Evolutionary conservation across 2,797 vertebrate species (phyloP).

Genomic region (Sphaeramia orbicularis): DNA sequence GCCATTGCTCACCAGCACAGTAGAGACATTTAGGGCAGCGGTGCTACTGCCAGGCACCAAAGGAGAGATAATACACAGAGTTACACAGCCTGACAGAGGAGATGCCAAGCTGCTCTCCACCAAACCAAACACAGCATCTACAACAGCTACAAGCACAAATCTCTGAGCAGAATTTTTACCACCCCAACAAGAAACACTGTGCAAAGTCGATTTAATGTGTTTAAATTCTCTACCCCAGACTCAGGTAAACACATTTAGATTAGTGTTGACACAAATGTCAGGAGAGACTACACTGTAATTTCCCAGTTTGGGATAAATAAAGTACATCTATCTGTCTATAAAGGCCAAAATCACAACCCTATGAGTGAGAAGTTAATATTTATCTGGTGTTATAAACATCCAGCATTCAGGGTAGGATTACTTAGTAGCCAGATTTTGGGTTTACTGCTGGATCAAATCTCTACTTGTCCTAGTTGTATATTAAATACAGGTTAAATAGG

Average conservation of each 20-base stretch:
- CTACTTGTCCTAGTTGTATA: neutral
- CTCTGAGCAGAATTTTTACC: too few relatives aligned
- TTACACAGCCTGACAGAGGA: neutral
- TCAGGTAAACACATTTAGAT: too few relatives aligned
- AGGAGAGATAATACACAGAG: slow-evolving; percentile 33
- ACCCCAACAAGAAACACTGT: too few relatives aligned
- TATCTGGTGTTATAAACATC: neutral
- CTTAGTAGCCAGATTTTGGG: slow-evolving; percentile 3
- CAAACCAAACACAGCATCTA: neutral
- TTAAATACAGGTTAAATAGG: too few relatives aligned
- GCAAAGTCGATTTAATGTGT: too few relatives aligned
- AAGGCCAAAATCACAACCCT: neutral
- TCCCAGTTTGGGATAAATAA: too few relatives aligned
- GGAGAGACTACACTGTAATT: too few relatives aligned
- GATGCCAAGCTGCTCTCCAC: neutral
- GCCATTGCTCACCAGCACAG: slow-evolving; percentile 50
- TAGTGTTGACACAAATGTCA: too few relatives aligned
- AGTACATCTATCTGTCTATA: too few relatives aligned
- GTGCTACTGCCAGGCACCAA: slow-evolving; percentile 45
- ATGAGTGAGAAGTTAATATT: neutral
- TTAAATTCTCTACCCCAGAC: too few relatives aligned
- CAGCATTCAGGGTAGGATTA: neutral
- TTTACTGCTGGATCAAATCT: neutral
- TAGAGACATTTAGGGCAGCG: slow-evolving; percentile 23
- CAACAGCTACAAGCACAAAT: neutral